Evolutionary conservation across 1,140 invertebrate genomes (phyloP), one percentile per base, ranked within the genome.

Genomic region (Papilio glaucus): DNA sequence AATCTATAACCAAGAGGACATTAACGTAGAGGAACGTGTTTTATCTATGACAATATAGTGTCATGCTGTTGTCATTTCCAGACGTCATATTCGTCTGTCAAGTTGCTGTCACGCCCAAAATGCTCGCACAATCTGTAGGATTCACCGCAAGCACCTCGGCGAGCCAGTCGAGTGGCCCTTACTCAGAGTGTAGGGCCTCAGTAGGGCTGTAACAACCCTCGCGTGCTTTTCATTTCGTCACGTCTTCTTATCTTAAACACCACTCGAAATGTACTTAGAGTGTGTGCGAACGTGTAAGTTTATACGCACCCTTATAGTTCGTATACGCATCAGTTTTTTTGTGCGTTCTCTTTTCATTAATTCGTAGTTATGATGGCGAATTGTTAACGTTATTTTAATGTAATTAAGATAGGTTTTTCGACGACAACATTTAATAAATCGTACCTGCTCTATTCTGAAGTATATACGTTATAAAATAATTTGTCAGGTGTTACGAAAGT

Each of bases 241-340:
- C 62, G 62, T 41, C 29, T 62, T 62, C 61, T 65, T 39, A 37
- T 65, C 62, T 39, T 65, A 65, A 65, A 65, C 37, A 39, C 37
- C 62, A 65, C 62, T 65, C 10, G 18, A 37, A 53, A 53, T 65
- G 37, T 9, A 12, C 37, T 65, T 39, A 10, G 37, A 38, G 62
- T 65, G 15, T 53, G 45, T 53, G 62, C 33, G 18, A 65, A 12
- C 10, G 10, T 41, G 21, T n/a, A n/a, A 33, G 29, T 57, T 18
- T 57, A 21, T 57, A 24, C 21, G 21, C 9, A 24, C 49, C 49
- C 18, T 26, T 57, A 57, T 57, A 26, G 18, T 57, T 26, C 12
- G 21, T 57, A 57, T 24, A 57, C 49, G 49, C 24, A 24, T 33
- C 29, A 33, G 29, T 6, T 33, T n/a, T n/a, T 33, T 33, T 33